Evolutionary conservation across 2,797 vertebrate species (phyloP).

Genomic region (Myotis myotis): DNA sequence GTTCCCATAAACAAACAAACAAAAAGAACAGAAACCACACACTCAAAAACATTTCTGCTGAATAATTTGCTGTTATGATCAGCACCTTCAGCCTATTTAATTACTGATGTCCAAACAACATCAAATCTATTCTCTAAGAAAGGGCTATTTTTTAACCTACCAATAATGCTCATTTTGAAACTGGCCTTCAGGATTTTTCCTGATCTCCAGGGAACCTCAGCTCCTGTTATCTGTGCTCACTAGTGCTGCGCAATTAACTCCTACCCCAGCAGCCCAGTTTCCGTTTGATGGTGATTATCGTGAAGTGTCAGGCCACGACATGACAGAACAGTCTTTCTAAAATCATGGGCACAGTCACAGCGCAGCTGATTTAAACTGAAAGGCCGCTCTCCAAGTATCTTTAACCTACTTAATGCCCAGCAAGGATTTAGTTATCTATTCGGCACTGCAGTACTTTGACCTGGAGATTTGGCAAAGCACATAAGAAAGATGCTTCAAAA

Average conservation of each 20-base stretch:
- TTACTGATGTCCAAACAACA: slow-evolving; percentile 49
- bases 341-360: not conserved
- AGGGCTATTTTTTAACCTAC: slow-evolving; percentile 56
- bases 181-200: slow-evolving; percentile 65
- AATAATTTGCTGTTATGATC: slow-evolving; percentile 40
- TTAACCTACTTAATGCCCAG: not conserved
- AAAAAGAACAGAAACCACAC: slow-evolving; percentile 2
- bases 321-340: not conserved
- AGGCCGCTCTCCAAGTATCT: not conserved
- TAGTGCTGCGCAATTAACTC: slow-evolving; percentile 67
- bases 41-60: slow-evolving; percentile 32
- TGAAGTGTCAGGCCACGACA: slow-evolving; percentile 25
- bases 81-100: slow-evolving; percentile 25
- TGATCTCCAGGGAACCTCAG: slow-evolving; percentile 54
- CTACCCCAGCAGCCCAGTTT: slow-evolving; percentile 34
- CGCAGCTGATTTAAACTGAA: not conserved
- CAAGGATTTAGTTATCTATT: slow-evolving; percentile 7
- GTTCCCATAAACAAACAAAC: not conserved
- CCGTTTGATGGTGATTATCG: slow-evolving; percentile 55
- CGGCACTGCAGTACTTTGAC: not conserved
- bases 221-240: slow-evolving; percentile 52
- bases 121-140: slow-evolving; percentile 44
- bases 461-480: not conserved
- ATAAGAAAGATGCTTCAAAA: slow-evolving; percentile 7
- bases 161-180: slow-evolving; percentile 69